Base-by-base conservation (phyloP, 2,797 vertebrate species). In the Falco cherrug region DNA sequence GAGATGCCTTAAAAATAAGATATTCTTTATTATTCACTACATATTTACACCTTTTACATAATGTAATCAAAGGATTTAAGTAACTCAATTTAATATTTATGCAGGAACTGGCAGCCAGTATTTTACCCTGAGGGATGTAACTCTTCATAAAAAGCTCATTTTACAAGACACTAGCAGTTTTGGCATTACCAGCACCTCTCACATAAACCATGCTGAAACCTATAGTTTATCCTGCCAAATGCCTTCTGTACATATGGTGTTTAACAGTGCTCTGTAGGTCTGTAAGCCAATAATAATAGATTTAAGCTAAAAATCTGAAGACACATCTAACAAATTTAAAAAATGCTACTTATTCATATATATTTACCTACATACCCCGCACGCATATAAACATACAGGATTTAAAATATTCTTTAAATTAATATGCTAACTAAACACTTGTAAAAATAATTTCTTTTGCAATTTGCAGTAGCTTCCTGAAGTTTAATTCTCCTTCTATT, bases 151-250 rank as follows among this genome's bases (percentile, higher is more conserved):
- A 96, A 96, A 87, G 19, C 75, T 89, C 33, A 81, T 94, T 97
- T 97, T 89, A 95, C 51, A 90, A 80, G 84, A 75, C 50, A 78
- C 28, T 92, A 87, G 84, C 50, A 95, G 68, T 93, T 97, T 94
- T 91, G 96, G 94, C 95, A 95, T 92, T 85, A 95, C 88, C 89
- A 95, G 79, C 61, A 95, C 68, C 81, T 74, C 75, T 90, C 68
- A 75, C 47, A 95, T 29, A 95, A 95, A 95, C 93, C 81, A 85
- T 14, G 50, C 47, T 65, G 61, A 94, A 96, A 95, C 95, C 68
- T 56, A 13, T 4, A 63, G 89, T 84, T 95, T 90, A 90, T 78
- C 50, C 79, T 95, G 92, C 90, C 95, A 96, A 97, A 91, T 87
- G 86, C 43, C 78, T 93, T 87, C 84, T 75, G 75, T 92, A 35